Percentiles rank a stretch among this genome's conserved stretches.
Evolutionary conservation across 1,140 invertebrate genomes (phyloP).

Genomic region (Drusus annulatus): DNA sequence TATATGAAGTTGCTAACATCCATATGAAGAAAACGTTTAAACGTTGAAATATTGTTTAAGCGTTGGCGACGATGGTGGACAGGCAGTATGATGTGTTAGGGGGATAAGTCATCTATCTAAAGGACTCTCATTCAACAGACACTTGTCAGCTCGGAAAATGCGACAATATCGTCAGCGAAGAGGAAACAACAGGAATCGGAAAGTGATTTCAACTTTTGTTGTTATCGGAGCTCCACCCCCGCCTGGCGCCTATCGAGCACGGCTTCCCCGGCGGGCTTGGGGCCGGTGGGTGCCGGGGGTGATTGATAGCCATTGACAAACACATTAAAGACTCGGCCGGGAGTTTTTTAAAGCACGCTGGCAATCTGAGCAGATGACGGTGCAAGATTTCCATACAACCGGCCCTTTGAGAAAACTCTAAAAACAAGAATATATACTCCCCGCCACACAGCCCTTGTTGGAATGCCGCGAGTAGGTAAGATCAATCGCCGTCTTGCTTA

Average conservation of each 20-base stretch:
- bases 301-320: slow-evolving; percentile 59
- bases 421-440: slow-evolving; percentile 24
- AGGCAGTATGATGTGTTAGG: too few species aligned
- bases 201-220: slow-evolving; percentile 47
- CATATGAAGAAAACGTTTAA: too few species aligned
- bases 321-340: slow-evolving; percentile 54
- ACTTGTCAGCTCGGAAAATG: slow-evolving; percentile 39
- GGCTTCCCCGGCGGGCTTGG: not conserved
- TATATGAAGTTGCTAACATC: too few species aligned
- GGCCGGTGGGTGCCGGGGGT: slow-evolving; percentile 14
- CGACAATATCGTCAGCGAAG: slow-evolving; percentile 24
- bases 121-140: slow-evolving; percentile 17
- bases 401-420: slow-evolving; percentile 33
- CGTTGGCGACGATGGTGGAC: too few species aligned
- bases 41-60: too few species aligned
- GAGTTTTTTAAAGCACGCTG: slow-evolving; percentile 49
- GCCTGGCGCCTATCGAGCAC: slow-evolving; percentile 40
- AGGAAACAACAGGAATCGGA: slow-evolving; percentile 47
- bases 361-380: slow-evolving; percentile 55
- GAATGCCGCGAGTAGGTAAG: slow-evolving; percentile 52
- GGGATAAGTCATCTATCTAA: not conserved
- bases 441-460: slow-evolving; percentile 13
- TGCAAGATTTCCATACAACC: slow-evolving; percentile 53
- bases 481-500: slow-evolving; percentile 53
- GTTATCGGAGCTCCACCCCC: slow-evolving; percentile 39